A percentile compares a stretch with the other conserved stretches of the same genome.
Conservation (phyloP, 2,113 vertebrate species). For the Ahaetulla prasina region DNA sequence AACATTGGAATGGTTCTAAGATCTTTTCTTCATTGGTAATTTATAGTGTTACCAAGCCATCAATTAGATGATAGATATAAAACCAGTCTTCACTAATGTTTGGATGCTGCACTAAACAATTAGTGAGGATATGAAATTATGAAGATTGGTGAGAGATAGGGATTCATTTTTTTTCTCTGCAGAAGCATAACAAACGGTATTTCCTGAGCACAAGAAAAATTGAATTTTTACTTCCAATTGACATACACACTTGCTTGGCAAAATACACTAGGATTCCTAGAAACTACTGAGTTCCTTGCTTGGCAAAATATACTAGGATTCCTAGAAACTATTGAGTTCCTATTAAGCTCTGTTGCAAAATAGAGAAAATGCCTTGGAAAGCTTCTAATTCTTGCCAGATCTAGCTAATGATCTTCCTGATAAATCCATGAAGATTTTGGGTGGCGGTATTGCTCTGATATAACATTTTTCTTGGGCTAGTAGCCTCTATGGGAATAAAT, state of each 20-base stretch:
- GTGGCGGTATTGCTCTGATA: neutral
- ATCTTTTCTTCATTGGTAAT: neutral
- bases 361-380: neutral
- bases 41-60: neutral
- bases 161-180: neutral
- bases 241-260: neutral
- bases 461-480: neutral
- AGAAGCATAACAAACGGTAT: neutral
- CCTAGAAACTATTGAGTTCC: neutral
- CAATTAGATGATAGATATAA: neutral
- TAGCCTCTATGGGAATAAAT: neutral
- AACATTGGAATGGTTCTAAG: neutral
- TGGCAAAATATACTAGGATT: neutral
- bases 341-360: conserved; percentile 1
- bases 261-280: neutral
- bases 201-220: neutral
- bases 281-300: neutral
- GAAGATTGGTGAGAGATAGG: neutral
- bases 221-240: neutral
- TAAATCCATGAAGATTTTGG: neutral
- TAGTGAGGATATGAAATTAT: neutral
- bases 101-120: neutral
- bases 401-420: neutral
- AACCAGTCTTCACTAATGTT: neutral
- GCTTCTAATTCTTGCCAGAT: neutral